phyloP scores from a whole-genome alignment of 2,888 invertebrate species.

The Lasioglossum morio region DNA sequence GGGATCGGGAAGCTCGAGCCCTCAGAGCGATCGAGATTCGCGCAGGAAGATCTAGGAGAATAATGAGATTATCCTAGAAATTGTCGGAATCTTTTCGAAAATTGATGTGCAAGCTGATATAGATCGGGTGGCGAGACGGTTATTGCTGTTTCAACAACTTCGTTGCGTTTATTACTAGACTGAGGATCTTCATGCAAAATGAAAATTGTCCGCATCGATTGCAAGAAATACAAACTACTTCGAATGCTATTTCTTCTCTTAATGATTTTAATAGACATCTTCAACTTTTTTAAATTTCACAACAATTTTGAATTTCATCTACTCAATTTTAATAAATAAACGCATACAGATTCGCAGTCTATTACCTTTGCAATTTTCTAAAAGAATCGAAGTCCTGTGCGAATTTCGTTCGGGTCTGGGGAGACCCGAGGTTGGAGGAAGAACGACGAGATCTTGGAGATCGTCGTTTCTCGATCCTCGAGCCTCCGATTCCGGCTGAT shows the following conservation, averaged over 20 bases:
- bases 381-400: slow-evolving; percentile 8
- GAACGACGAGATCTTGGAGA: slow-evolving; percentile 14
- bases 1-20: slow-evolving; percentile 37
- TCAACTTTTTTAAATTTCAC: too few relatives aligned
- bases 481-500: slow-evolving; percentile 15
- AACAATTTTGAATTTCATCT: too few relatives aligned
- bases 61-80: neutral
- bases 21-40: slow-evolving; percentile 41
- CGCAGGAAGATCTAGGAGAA: slow-evolving; percentile 13
- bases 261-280: too few relatives aligned
- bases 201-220: too few relatives aligned
- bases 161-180: neutral
- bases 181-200: too few relatives aligned
- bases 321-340: too few relatives aligned
- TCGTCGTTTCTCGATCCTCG: slow-evolving; percentile 29
- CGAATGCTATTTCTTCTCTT: too few relatives aligned
- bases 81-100: neutral
- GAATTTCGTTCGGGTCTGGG: slow-evolving; percentile 33
- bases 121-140: neutral
- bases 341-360: neutral
- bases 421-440: slow-evolving; percentile 18
- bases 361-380: neutral
- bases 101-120: neutral
- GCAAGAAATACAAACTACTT: too few relatives aligned
- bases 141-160: neutral